Conservation (phyloP, 2,113 vertebrate species). For the Physeter macrocephalus region DNA sequence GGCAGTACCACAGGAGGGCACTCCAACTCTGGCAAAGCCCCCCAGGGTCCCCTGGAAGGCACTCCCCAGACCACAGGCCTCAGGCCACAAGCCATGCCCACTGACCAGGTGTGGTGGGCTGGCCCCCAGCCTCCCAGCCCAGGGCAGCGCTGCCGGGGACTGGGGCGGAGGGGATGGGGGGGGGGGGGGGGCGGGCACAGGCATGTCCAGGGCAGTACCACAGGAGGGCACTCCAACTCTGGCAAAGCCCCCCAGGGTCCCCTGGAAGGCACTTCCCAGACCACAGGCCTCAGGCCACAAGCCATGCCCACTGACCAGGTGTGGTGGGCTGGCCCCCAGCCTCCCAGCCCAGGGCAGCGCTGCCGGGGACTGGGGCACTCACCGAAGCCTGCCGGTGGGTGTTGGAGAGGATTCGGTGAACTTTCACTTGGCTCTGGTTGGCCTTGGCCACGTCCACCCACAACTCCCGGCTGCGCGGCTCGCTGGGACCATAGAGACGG, state of each 20-base stretch:
- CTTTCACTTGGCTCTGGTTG: constrained; percentile 84
- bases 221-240: neutral
- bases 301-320: neutral
- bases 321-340: neutral
- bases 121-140: neutral
- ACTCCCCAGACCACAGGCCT: neutral
- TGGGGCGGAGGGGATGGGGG: too few relatives aligned
- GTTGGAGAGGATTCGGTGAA: constrained; percentile 93
- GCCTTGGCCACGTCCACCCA: constrained; percentile 87
- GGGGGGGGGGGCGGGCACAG: too few relatives aligned
- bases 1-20: neutral
- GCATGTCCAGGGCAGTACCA: neutral
- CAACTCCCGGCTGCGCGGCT: constrained; percentile 79
- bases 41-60: neutral
- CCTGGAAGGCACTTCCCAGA: neutral
- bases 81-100: neutral
- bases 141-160: neutral
- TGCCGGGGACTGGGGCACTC: constrained; percentile 60
- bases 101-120: neutral
- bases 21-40: neutral
- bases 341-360: neutral
- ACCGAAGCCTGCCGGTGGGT: constrained; percentile 94
- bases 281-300: neutral
- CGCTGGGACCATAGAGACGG: constrained; percentile 84
- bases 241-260: neutral